Evolutionary conservation across 1,140 invertebrate genomes (phyloP).

Genomic region (Micrasema longulum): DNA sequence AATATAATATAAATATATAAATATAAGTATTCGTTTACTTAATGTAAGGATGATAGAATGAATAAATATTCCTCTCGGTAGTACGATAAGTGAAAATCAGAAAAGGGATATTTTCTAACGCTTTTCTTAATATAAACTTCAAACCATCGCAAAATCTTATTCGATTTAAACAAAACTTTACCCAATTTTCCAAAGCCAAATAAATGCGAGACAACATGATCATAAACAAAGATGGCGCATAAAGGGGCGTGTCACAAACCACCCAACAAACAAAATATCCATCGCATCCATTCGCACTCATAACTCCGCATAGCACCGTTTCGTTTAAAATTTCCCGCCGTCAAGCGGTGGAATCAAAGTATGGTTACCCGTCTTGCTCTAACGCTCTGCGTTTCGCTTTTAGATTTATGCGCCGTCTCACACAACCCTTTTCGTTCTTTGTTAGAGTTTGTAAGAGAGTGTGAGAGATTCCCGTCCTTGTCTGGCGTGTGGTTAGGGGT

Average conservation of each 20-base stretch:
- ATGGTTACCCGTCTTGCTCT: constrained; percentile 13
- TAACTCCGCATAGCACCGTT: constrained; percentile 28
- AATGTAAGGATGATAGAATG: too few relatives aligned
- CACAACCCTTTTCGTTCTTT: constrained; percentile 22
- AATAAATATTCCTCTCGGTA: too few relatives aligned
- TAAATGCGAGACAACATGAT: constrained; percentile 37
- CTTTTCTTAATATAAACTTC: neutral
- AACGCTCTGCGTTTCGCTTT: neutral
- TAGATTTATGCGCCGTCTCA: constrained; percentile 13
- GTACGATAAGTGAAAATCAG: constrained; percentile 12
- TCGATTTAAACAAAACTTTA: constrained; percentile 24
- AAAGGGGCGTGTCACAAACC: constrained; percentile 52
- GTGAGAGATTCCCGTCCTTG: constrained; percentile 2
- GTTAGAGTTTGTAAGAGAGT: constrained; percentile 15
- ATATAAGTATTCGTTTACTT: too few relatives aligned
- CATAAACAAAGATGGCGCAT: constrained; percentile 54
- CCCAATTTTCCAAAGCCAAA: constrained; percentile 25
- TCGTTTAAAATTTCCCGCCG: neutral
- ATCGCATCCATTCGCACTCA: constrained; percentile 26
- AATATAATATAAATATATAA: too few relatives aligned
- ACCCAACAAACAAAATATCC: constrained; percentile 31
- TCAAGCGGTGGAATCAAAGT: neutral
- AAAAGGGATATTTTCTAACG: neutral
- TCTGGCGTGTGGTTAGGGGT: neutral
- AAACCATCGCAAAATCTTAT: constrained; percentile 14